These are phyloP conservation scores for Lasioglossum marginatum DNA, from an alignment of 2,888 invertebrate species.

Conservation along the genomic window DNA sequence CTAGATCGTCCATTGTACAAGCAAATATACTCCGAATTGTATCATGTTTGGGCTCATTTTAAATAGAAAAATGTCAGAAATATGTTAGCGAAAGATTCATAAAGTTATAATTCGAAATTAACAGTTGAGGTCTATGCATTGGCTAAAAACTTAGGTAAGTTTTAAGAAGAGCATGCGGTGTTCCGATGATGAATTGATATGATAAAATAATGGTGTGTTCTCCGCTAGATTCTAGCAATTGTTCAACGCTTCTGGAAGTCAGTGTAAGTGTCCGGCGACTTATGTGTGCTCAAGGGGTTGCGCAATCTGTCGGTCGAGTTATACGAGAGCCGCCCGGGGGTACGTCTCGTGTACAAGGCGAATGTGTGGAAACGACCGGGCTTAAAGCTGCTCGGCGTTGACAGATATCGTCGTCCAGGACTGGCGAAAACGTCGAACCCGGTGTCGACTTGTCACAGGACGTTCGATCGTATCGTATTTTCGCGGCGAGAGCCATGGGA, in stretches of 20 bases:
- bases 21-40: neutral
- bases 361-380: slow-evolving; percentile 32
- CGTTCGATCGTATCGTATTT: slow-evolving; percentile 36
- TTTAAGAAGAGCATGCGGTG: no score
- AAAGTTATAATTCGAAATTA: neutral
- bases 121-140: neutral
- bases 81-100: neutral
- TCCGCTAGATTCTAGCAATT: neutral
- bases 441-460: slow-evolving; percentile 24
- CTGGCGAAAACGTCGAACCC: slow-evolving; percentile 20
- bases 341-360: slow-evolving; percentile 18
- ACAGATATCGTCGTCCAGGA: slow-evolving; percentile 44
- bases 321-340: slow-evolving; percentile 36
- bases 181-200: neutral
- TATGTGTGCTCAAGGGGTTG: slow-evolving; percentile 35
- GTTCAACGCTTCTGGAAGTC: neutral
- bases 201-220: neutral
- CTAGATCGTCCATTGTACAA: neutral
- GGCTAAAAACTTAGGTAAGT: neutral
- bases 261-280: neutral
- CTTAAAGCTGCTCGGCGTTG: slow-evolving; percentile 40
- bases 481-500: neutral
- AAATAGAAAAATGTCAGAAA: neutral
- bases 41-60: neutral
- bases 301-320: slow-evolving; percentile 39